These are phyloP conservation scores for Piscicola geometra DNA, from an alignment of 2,888 invertebrate species.

Conservation along the genomic window DNA sequence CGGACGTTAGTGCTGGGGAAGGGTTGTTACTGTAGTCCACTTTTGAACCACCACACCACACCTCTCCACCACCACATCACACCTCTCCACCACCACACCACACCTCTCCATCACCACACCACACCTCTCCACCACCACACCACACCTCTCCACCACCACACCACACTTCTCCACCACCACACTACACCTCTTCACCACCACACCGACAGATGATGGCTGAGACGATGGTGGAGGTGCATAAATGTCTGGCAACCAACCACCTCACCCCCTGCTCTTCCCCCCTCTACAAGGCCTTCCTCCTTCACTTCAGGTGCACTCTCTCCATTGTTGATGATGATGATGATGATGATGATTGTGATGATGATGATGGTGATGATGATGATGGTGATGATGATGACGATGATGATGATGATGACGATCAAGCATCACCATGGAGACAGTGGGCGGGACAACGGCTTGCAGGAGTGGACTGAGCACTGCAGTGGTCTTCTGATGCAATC, in stretches of 20 bases:
- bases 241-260: conserved; percentile 55
- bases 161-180: background rate
- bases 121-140: background rate
- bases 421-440: background rate
- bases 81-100: background rate
- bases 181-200: background rate
- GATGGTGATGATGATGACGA: conserved; percentile 13
- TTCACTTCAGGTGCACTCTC: conserved; percentile 23
- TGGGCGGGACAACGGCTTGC: too few relatives aligned
- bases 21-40: background rate
- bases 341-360: conserved; percentile 28
- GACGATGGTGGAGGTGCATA: conserved; percentile 45
- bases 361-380: conserved; percentile 28
- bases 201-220: background rate
- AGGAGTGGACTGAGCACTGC: too few relatives aligned
- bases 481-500: too few relatives aligned
- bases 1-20: conserved; percentile 7
- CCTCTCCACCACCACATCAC: background rate
- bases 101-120: background rate
- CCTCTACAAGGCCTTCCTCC: conserved; percentile 57
- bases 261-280: conserved; percentile 64
- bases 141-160: background rate
- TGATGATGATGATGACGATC: conserved; percentile 4
- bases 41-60: background rate
- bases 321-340: conserved; percentile 28